These are phyloP conservation scores for Cryptomyrus ogoouensis DNA, from an alignment of 2,113 vertebrate species.

Conservation along the genomic window DNA sequence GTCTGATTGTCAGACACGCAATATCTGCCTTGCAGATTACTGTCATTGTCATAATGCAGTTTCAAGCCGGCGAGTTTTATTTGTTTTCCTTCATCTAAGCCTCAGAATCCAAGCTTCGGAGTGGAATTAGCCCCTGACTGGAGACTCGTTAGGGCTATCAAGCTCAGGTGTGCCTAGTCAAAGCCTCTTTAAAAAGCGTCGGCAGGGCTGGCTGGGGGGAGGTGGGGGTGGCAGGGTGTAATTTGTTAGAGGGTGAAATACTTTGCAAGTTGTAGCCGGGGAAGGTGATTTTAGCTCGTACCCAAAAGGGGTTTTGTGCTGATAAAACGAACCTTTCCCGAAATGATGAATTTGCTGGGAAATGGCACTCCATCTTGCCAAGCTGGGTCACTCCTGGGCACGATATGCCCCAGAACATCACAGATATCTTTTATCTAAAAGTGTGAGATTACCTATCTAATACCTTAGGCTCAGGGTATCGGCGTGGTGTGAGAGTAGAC, in stretches of 20 bases:
- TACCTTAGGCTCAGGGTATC: neutral
- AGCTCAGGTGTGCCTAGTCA: neutral
- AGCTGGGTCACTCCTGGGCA: neutral
- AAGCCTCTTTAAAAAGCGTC: neutral
- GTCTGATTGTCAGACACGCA: neutral
- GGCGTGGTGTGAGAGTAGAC: neutral
- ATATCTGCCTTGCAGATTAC: neutral
- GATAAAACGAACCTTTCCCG: neutral
- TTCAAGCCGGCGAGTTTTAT: neutral
- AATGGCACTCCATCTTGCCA: slow-evolving; percentile 5
- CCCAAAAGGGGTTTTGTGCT: slow-evolving; percentile 11
- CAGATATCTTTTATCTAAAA: slow-evolving; percentile 10
- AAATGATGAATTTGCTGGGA: neutral
- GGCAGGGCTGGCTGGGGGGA: neutral
- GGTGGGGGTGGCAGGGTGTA: neutral
- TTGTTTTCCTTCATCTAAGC: neutral
- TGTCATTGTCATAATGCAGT: neutral
- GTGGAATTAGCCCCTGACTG: neutral
- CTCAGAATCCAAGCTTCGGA: neutral
- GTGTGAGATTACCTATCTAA: neutral
- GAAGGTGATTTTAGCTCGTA: slow-evolving; percentile 7
- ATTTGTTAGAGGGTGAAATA: neutral
- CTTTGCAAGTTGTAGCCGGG: neutral
- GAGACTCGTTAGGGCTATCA: neutral
- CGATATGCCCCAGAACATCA: neutral